Base-by-base conservation (phyloP, 2,113 vertebrate genomes). In the Passer montanus region DNA sequence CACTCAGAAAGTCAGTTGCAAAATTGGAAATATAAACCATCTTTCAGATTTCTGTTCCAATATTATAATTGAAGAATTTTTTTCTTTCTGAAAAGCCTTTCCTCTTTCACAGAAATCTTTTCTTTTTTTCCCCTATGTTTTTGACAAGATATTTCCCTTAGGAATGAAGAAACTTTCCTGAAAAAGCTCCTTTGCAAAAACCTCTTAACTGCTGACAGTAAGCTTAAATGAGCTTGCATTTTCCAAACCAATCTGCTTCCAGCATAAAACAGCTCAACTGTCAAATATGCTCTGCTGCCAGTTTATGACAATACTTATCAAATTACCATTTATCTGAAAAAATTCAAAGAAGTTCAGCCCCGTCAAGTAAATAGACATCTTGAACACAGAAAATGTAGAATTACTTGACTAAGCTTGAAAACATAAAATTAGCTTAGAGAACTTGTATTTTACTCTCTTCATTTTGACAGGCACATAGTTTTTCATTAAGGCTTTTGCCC, bases 181-280 rank as follows among this genome's bases (percentile, higher is more conserved):
- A 94, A 37, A 90, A 93, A 90, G 26, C 75, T 85, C 43, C 80
- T 87, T 90, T 53, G 33, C 53, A 70, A 84, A 93, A 93, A 74
- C 31, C 39, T 93, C 81, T 95, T 66, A 74, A 70, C 73, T 87
- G 59, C 68, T 92, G 87, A 86, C 55, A 84, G 68, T 50, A 74
- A 92, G 62, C 39, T 92, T 88, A 80, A 86, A 89, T 63, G 33
- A 90, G 74, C 27, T 74, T 24, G 23, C 27, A 49, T 86, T 94
- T 93, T 62, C 56, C 50, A 81, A 92, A 53, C 15, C 70, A 84
- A 68, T 82, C 47, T 58, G 18, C 67, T 94, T 84, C 47, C 37
- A 70, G 56, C 33, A 91, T 55, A 70, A 84, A 84, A 47, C 8
- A 87, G 52, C 44, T 91, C 24, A n/a, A 63, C 66, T 76, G 30